Conservation (phyloP, 2,113 vertebrate genomes). For the Uria aalge region DNA sequence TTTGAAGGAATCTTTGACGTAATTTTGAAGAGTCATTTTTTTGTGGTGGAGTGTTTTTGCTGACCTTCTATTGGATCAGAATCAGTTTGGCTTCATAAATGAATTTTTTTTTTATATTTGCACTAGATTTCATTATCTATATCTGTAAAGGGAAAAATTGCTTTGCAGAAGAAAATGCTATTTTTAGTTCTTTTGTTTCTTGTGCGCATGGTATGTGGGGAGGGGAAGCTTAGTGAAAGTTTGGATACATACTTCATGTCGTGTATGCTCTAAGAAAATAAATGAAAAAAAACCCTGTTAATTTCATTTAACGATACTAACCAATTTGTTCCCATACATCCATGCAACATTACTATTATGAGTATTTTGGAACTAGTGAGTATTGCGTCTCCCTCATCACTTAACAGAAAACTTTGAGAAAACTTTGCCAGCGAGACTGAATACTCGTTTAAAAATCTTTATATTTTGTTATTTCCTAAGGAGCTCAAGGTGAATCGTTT, state of each 20-base stretch:
- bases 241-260: not conserved
- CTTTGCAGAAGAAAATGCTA: not conserved
- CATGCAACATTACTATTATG: not conserved
- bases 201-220: not conserved
- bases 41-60: not conserved
- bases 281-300: not conserved
- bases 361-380: not conserved
- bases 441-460: not conserved
- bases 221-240: not conserved
- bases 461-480: not conserved
- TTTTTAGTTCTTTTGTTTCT: not conserved
- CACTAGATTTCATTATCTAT: not conserved
- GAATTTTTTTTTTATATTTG: not conserved
- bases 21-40: not conserved
- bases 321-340: not conserved
- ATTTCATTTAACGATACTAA: slow-evolving; percentile 14
- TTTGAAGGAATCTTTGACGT: not conserved
- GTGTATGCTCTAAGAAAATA: not conserved
- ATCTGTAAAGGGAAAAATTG: not conserved
- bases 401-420: not conserved
- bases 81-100: not conserved
- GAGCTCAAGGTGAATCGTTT: not conserved
- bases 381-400: not conserved
- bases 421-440: not conserved
- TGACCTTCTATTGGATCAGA: not conserved